Percentiles rank a stretch among this genome's conserved stretches.
These are phyloP conservation scores for Sebastes schlegelii DNA, from an alignment of 2,113 vertebrate species.

Conservation along the genomic window DNA sequence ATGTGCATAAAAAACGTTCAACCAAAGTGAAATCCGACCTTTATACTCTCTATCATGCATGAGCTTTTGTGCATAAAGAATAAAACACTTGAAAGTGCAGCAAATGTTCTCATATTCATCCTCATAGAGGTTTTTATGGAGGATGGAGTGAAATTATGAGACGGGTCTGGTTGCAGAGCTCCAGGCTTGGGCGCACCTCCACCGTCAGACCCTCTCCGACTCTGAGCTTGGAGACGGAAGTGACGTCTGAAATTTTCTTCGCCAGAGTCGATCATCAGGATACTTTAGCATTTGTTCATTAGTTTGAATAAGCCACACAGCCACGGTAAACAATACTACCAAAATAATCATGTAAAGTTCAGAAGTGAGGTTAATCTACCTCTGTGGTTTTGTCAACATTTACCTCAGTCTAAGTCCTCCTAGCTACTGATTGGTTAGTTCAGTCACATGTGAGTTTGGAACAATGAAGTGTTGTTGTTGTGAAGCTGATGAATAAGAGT, in stretches of 20 bases:
- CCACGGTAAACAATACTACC: not conserved
- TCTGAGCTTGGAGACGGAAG: not conserved
- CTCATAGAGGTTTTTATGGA: not conserved
- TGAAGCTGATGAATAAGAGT: too few species aligned
- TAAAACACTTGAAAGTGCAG: not conserved
- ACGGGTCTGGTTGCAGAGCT: not conserved
- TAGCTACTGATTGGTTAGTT: too few species aligned
- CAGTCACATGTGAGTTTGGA: too few species aligned
- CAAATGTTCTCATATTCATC: not conserved
- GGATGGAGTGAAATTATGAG: not conserved
- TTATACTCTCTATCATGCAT: not conserved
- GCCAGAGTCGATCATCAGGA: not conserved
- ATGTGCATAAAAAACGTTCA: not conserved
- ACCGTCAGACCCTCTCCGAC: not conserved
- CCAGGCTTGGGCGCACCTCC: not conserved
- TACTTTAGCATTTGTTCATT: not conserved
- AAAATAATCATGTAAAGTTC: too few species aligned
- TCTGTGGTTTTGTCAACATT: too few species aligned
- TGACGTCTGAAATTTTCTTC: not conserved
- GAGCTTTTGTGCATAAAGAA: not conserved
- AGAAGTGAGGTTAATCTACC: too few species aligned
- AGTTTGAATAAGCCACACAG: not conserved
- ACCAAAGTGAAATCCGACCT: slow-evolving; percentile 9
- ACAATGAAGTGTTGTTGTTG: too few species aligned
- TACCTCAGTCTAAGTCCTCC: too few species aligned